A percentile compares a stretch with the other conserved stretches of the same genome.
Evolutionary conservation across 2,113 vertebrate species (phyloP).

Genomic region (Cheilinus undulatus): DNA sequence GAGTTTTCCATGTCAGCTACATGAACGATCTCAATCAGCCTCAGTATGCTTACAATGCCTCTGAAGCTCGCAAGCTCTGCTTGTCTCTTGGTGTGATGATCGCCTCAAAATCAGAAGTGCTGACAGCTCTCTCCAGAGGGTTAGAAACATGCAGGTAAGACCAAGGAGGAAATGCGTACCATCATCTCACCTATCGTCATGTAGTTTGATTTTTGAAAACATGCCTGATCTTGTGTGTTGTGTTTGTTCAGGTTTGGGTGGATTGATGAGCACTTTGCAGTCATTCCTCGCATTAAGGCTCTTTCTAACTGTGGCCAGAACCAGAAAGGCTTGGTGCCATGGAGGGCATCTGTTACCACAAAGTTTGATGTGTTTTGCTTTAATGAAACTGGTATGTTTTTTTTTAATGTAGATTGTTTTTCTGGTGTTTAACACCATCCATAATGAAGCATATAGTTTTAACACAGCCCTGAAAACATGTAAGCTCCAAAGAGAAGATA

Average conservation of each 20-base stretch:
- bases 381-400: slow-evolving; percentile 87
- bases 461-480: neutral
- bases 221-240: neutral
- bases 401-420: neutral
- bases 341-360: slow-evolving; percentile 48
- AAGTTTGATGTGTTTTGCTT: slow-evolving; percentile 87
- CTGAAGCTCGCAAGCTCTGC: slow-evolving; percentile 84
- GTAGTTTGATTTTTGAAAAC: neutral
- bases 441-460: neutral
- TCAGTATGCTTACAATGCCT: slow-evolving; percentile 77
- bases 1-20: slow-evolving; percentile 80
- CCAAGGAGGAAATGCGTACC: neutral
- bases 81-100: slow-evolving; percentile 77
- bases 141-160: slow-evolving; percentile 93
- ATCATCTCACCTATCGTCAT: neutral
- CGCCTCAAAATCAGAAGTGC: slow-evolving; percentile 85
- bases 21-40: slow-evolving; percentile 14
- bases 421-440: too few relatives aligned
- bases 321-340: slow-evolving; percentile 80
- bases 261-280: slow-evolving; percentile 85
- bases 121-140: slow-evolving; percentile 78
- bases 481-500: too few relatives aligned
- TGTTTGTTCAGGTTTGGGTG: slow-evolving; percentile 88
- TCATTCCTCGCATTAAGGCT: slow-evolving; percentile 86
- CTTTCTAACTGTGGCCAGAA: slow-evolving; percentile 86